Conservation (phyloP, 2,113 vertebrate genomes). For the Electrona antarctica region DNA sequence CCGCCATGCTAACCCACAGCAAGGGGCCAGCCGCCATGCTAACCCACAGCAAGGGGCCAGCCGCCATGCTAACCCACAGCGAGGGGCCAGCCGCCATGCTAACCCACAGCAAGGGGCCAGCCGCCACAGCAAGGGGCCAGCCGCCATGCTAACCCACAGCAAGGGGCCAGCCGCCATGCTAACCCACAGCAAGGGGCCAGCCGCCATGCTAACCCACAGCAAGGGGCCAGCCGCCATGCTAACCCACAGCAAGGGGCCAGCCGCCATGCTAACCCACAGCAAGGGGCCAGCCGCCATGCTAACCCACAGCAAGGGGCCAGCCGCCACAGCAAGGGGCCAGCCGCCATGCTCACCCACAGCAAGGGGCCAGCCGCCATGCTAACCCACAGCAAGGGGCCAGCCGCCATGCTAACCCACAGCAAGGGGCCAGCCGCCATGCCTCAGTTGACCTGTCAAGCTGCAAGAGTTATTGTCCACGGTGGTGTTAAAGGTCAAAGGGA, state of each 20-base stretch:
- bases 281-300: conserved; percentile 87
- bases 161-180: conserved; percentile 87
- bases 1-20: conserved; percentile 91
- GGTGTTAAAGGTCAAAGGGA: conserved; percentile 75
- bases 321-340: conserved; percentile 89
- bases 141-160: conserved; percentile 91
- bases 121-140: too few relatives aligned
- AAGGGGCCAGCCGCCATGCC: conserved; percentile 86
- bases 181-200: conserved; percentile 89
- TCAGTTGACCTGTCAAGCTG: conserved; percentile 95
- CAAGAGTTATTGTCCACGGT: conserved; percentile 89
- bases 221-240: conserved; percentile 87
- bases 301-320: conserved; percentile 89
- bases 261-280: conserved; percentile 91
- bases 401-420: conserved; percentile 91
- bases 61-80: conserved; percentile 91
- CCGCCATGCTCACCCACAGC: too few relatives aligned
- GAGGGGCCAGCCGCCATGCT: conserved; percentile 87
- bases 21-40: conserved; percentile 87
- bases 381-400: conserved; percentile 89
- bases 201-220: conserved; percentile 91
- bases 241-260: conserved; percentile 89
- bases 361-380: conserved; percentile 87
- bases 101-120: conserved; percentile 89
- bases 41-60: conserved; percentile 89